Conservation (phyloP, 2,113 vertebrate species). For the Antechinus stuartii region DNA sequence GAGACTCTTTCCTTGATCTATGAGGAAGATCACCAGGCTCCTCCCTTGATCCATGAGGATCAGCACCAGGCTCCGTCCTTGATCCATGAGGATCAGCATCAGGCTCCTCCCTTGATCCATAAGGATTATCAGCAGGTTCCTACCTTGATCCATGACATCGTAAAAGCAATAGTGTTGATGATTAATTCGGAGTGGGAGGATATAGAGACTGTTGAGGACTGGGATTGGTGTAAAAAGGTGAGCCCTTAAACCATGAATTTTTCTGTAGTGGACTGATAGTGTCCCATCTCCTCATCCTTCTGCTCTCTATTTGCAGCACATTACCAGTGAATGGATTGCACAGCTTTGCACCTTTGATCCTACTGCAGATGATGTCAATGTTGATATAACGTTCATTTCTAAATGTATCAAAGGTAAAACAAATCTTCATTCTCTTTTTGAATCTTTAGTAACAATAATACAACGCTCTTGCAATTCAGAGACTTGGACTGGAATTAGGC, state of each 20-base stretch:
- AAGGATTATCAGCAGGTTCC: too few relatives aligned
- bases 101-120: too few relatives aligned
- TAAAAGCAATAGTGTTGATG: constrained; percentile 82
- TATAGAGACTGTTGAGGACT: constrained; percentile 71
- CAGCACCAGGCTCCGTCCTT: too few relatives aligned
- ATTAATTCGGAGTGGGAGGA: constrained; percentile 80
- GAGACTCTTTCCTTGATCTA: constrained; percentile 70
- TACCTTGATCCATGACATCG: constrained; percentile 31
- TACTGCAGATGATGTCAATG: constrained; percentile 75
- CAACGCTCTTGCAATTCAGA: constrained; percentile 29
- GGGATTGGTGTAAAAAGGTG: constrained; percentile 84
- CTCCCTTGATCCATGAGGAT: constrained; percentile 60
- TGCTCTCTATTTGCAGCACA: constrained; percentile 81
- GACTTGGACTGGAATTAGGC: constrained; percentile 34
- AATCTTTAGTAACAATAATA: constrained; percentile 47
- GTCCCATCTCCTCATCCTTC: constrained; percentile 2
- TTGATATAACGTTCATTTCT: constrained; percentile 75
- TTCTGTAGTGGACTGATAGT: background rate
- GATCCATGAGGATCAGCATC: too few relatives aligned
- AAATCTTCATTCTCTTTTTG: constrained; percentile 36
- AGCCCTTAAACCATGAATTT: constrained; percentile 47
- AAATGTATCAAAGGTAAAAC: constrained; percentile 81
- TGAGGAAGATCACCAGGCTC: constrained; percentile 15
- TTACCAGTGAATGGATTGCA: constrained; percentile 82
- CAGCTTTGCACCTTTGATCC: constrained; percentile 85